Evolutionary conservation across 2,888 invertebrate genomes (phyloP), one percentile per base, ranked within the genome.

Genomic region (Serripes groenlandicus): DNA sequence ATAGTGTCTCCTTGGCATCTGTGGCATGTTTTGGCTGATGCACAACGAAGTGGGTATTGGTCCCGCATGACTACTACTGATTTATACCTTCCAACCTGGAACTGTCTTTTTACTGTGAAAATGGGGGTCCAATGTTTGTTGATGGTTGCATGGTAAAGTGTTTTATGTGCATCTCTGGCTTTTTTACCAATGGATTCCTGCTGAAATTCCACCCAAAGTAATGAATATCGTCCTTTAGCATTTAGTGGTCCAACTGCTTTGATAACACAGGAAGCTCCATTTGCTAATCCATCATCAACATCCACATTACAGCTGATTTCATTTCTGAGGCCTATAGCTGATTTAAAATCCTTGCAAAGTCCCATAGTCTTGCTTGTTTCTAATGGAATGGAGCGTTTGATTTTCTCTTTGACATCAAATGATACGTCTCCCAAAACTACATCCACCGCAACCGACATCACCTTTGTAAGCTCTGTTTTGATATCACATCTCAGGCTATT

Each of bases 231-330:
- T n/a, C n/a, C n/a, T n/a, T n/a, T n/a, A n/a, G n/a, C n/a, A n/a
- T n/a, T n/a, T n/a, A n/a, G n/a, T n/a, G n/a, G n/a, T n/a, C n/a
- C n/a, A 66, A 74, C n/a, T n/a, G n/a, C 30, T 28, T 18, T 58
- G 15, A 75, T 69, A 15, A 62, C 54, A 37, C 66, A 52, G 4
- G 68, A n/a, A 15, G 75, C 80, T 21, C 81, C 81, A 71, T 78
- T 81, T 32, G 74, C 73, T n/a, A 81, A n/a, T 3, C 84, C 84
- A 78, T 81, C 84, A n/a, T 66, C 60, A 26, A 76, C 72, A 56
- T 80, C 71, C 4, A 80, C 52, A 68, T 80, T 80, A 15, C 26
- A 32, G 23, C 34, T 73, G 7, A 79, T 37, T 66, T 75, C 80
- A 34, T n/a, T 49, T 54, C 75, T 54, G 26, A 56, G 37, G 21